Evolutionary conservation across 2,113 vertebrate species (phyloP).

Genomic region (Ibidorhyncha struthersii): DNA sequence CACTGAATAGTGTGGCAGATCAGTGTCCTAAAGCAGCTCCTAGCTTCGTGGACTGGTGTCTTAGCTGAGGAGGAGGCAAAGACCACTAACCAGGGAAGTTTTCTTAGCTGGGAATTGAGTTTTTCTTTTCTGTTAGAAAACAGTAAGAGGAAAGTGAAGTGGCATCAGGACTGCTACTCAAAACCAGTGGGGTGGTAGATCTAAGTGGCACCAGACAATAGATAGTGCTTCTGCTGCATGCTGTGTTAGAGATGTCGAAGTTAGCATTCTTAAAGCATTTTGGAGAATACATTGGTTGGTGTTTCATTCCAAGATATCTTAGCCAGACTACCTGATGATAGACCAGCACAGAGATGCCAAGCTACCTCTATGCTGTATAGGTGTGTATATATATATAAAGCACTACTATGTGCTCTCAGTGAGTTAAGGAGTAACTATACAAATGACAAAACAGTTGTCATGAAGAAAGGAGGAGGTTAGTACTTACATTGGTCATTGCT

Average conservation of each 20-base stretch:
- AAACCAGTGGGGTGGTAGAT: neutral
- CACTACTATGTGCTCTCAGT: rapidly evolving
- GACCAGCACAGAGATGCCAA: neutral
- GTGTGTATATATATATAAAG: neutral
- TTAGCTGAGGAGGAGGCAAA: neutral
- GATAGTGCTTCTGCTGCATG: neutral
- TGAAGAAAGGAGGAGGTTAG: neutral
- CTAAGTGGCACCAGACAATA: neutral
- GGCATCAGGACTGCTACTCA: neutral
- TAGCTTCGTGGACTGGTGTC: rapidly evolving
- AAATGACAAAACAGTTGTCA: neutral
- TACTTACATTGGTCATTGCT: neutral
- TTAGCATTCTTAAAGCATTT: neutral
- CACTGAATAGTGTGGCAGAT: neutral
- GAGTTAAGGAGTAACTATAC: neutral
- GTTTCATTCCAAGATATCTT: neutral
- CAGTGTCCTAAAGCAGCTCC: neutral
- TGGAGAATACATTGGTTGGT: neutral
- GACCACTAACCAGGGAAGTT: neutral
- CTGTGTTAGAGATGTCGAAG: neutral
- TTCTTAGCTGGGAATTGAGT: neutral
- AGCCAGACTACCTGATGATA: neutral
- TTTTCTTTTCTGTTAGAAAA: neutral
- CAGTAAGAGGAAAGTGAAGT: neutral
- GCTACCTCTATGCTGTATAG: neutral